phyloP scores from a whole-genome alignment of 2,888 invertebrate species.

The Chelonus formosanus region DNA sequence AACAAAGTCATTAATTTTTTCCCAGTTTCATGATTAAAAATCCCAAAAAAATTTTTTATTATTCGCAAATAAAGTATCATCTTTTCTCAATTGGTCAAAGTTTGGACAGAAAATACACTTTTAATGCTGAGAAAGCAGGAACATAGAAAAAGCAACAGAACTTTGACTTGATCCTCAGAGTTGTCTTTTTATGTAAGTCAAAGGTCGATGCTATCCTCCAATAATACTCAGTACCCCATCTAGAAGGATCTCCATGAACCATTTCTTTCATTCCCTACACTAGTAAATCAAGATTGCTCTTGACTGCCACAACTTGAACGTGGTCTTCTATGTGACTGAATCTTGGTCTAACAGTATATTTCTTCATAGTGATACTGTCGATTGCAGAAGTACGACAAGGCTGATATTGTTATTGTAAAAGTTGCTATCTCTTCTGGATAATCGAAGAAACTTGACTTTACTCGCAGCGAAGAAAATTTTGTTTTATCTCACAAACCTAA shows the following conservation, averaged over 20 bases:
- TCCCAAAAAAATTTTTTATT: no score
- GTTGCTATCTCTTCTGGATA: slow-evolving; percentile 12
- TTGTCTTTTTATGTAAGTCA: slow-evolving; percentile 29
- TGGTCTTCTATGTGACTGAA: slow-evolving; percentile 11
- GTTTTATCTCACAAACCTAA: background rate
- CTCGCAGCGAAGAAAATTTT: slow-evolving; percentile 12
- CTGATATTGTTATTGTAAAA: slow-evolving; percentile 21
- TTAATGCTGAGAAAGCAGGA: no score
- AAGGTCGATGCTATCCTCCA: slow-evolving; percentile 43
- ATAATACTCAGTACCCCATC: slow-evolving; percentile 51
- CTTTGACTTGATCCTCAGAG: slow-evolving; percentile 28
- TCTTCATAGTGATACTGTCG: slow-evolving; percentile 12
- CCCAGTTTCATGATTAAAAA: no score
- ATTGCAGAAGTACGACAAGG: background rate
- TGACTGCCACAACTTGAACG: background rate
- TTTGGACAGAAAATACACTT: no score
- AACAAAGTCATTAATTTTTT: no score
- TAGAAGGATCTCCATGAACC: slow-evolving; percentile 48
- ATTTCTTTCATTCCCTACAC: slow-evolving; percentile 47
- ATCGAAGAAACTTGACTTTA: slow-evolving; percentile 12
- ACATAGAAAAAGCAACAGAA: slow-evolving; percentile 24
- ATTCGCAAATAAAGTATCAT: no score
- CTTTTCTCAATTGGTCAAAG: no score
- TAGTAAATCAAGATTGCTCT: slow-evolving; percentile 44
- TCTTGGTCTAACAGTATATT: slow-evolving; percentile 13